Base-by-base conservation (phyloP, 1,140 invertebrate genomes). In the Hypsibius dujardini region DNA sequence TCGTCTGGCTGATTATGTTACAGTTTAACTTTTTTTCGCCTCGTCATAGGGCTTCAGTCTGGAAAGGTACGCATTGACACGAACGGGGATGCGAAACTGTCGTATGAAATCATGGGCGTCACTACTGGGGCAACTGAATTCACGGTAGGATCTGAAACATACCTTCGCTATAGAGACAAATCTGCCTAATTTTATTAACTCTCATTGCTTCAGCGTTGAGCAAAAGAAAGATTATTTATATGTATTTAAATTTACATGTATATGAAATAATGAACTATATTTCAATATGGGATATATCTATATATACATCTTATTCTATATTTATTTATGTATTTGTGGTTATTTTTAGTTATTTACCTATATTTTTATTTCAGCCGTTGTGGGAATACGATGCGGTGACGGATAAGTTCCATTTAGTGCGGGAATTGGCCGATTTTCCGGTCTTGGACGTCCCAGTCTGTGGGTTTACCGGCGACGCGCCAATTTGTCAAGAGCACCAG, bases 361-460 rank as follows among this genome's bases (percentile, higher is more conserved):
- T 56, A 12, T n/a, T 12, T n/a, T 56, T 56, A 56, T 56, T 56
- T 56, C n/a, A 56, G 50, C 50, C 50, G n/a, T 12, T 56, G 50
- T 56, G 50, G 50, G 50, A 56, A 56, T 56, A 56, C n/a, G 50
- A 56, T 56, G 50, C n/a, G 50, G 7, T 12, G 50, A 56, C 50
- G 50, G 50, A 56, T n/a, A n/a, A 12, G n/a, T 56, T 56, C 50
- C 7, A 12, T n/a, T n/a, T n/a, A 56, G 50, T 56, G 50, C 50
- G 50, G n/a, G 50, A 56, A n/a, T n/a, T 56, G 7, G n/a, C 50
- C n/a, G 50, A n/a, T 56, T n/a, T n/a, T 7, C 50, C 50, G 7
- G 7, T n/a, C 7, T 12, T 7, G 7, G 50, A 56, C 50, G 50
- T 56, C 7, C 50, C 50, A n/a, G 7, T 56, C 7, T 56, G 50